Percentiles rank a stretch among this genome's conserved stretches.
Evolutionary conservation across 2,113 vertebrate species (phyloP).

Genomic region (Chrysemys picta): DNA sequence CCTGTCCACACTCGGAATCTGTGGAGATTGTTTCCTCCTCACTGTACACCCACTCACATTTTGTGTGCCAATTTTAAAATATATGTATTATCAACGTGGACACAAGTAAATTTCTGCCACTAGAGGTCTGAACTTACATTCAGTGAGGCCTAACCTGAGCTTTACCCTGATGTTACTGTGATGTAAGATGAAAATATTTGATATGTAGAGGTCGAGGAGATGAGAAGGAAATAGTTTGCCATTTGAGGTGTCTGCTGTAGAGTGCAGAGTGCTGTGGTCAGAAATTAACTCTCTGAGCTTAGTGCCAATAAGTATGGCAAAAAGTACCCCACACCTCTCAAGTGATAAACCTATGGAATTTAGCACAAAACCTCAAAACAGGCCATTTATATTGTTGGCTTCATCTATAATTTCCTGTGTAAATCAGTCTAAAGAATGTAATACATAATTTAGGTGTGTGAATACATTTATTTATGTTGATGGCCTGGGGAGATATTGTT

Average conservation of each 20-base stretch:
- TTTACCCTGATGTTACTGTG: not conserved
- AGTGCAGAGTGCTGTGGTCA: not conserved
- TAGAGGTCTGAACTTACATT: not conserved
- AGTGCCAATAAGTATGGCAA: constrained; percentile 44
- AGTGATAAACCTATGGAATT: constrained; percentile 32
- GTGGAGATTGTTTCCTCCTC: not conserved
- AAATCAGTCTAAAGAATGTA: constrained; percentile 29
- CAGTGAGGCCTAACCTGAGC: not conserved
- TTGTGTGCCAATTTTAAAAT: not conserved
- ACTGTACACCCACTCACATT: not conserved
- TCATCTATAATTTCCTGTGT: constrained; percentile 51
- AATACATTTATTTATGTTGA: constrained; percentile 61
- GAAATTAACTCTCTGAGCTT: constrained; percentile 6
- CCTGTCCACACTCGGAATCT: not conserved
- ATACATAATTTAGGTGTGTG: constrained; percentile 54
- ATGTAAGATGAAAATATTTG: not conserved
- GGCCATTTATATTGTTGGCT: constrained; percentile 8
- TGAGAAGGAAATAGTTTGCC: not conserved
- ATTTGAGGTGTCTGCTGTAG: not conserved
- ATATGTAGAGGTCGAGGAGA: not conserved
- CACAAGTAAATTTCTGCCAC: not conserved
- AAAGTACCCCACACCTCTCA: constrained; percentile 8
- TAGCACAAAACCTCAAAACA: constrained; percentile 36
- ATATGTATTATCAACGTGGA: not conserved
- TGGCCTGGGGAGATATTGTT: not conserved